Evolutionary conservation across 2,888 invertebrate species (phyloP).

Genomic region (Eilema sororculum): DNA sequence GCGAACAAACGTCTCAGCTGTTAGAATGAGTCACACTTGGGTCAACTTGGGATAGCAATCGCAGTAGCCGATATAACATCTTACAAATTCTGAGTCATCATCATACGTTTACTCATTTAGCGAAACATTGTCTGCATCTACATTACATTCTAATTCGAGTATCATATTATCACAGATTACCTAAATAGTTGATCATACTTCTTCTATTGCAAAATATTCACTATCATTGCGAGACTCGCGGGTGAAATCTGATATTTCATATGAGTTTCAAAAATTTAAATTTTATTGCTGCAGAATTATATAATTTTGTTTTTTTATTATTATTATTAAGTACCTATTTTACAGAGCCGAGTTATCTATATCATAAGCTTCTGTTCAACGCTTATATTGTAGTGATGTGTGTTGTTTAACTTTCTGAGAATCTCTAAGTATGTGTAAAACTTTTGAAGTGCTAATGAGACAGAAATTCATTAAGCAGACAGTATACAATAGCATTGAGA

Average conservation of each 20-base stretch:
- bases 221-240: not conserved
- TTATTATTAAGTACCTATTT: not conserved
- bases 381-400: slow-evolving; percentile 38
- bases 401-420: slow-evolving; percentile 44
- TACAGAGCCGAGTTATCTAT: not conserved
- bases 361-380: slow-evolving; percentile 28
- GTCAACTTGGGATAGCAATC: slow-evolving; percentile 31
- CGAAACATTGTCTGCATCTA: not conserved
- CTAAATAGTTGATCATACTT: not conserved
- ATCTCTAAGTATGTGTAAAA: slow-evolving; percentile 33
- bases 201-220: not conserved
- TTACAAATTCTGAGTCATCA: slow-evolving; percentile 47
- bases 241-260: not conserved
- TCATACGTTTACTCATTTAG: slow-evolving; percentile 17
- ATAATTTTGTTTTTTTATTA: slow-evolving; percentile 19
- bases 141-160: not conserved
- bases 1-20: slow-evolving; percentile 35
- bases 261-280: not conserved
- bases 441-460: slow-evolving; percentile 37
- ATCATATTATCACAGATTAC: not conserved
- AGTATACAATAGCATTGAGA: slow-evolving; percentile 33
- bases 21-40: slow-evolving; percentile 41
- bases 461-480: slow-evolving; percentile 27
- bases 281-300: not conserved
- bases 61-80: slow-evolving; percentile 45